Percentiles rank a stretch among this genome's conserved stretches.
Conservation (phyloP, 2,797 vertebrate species). For the Nannoperca australis region DNA sequence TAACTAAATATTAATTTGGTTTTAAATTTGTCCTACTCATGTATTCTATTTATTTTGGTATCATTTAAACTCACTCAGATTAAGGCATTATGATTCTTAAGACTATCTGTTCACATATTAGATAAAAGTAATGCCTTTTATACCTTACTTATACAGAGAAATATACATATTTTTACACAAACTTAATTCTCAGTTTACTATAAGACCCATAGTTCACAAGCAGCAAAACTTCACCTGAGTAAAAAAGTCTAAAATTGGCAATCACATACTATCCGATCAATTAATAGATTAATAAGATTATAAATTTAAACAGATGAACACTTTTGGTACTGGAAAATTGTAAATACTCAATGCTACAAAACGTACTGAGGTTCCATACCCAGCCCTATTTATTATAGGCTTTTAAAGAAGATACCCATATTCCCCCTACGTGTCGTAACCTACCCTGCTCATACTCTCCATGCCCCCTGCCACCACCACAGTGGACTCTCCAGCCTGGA, state of each 20-base stretch:
- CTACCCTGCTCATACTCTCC: conserved; percentile 98
- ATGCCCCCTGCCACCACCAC: conserved; percentile 97
- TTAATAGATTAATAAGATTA: background rate
- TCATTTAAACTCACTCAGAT: background rate
- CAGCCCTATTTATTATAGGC: background rate
- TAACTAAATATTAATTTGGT: background rate
- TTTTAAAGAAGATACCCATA: background rate
- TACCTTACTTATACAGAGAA: background rate
- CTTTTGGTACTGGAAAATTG: background rate
- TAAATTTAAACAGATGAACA: background rate
- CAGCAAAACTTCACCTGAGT: background rate
- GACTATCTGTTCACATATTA: background rate
- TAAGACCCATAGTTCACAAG: background rate
- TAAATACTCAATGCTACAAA: background rate
- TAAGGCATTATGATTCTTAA: background rate
- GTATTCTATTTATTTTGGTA: background rate
- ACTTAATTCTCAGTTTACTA: background rate
- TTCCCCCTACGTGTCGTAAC: conserved; percentile 3
- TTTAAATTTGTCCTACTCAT: background rate
- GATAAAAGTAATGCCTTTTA: no score
- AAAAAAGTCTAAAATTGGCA: no score
- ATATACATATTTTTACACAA: background rate
- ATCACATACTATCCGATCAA: background rate
- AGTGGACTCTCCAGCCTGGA: conserved; percentile 87
- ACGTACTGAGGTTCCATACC: background rate